These are phyloP conservation scores for Sebastes matsubarae DNA, from an alignment of 2,797 vertebrate species.

Conservation along the genomic window DNA sequence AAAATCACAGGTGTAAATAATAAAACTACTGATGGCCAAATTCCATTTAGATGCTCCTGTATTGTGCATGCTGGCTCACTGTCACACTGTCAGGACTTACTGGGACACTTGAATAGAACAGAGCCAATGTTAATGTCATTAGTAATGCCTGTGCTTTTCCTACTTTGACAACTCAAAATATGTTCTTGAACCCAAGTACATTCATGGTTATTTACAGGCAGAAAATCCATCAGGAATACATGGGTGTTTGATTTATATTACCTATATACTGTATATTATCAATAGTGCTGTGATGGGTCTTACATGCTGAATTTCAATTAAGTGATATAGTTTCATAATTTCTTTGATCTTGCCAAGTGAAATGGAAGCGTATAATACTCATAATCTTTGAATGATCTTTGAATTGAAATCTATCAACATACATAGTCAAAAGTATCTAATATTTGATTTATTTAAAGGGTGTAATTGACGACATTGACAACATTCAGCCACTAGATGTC, in stretches of 20 bases:
- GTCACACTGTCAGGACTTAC: background rate
- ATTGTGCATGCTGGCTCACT: background rate
- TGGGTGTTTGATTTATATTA: background rate
- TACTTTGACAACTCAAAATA: background rate
- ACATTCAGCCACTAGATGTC: too few species aligned
- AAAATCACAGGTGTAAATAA: background rate
- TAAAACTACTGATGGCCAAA: background rate
- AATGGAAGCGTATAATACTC: background rate
- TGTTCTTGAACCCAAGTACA: background rate
- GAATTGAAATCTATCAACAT: background rate
- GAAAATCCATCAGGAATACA: background rate
- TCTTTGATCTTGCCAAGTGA: background rate
- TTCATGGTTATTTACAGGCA: background rate
- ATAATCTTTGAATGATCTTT: background rate
- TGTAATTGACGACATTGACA: too few species aligned
- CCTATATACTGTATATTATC: background rate
- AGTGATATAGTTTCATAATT: background rate
- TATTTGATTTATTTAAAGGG: background rate
- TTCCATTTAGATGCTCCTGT: background rate
- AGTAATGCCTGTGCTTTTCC: background rate
- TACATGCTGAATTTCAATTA: background rate
- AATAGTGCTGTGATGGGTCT: background rate
- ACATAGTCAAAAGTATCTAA: background rate
- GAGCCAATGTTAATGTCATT: background rate
- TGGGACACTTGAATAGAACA: background rate